A percentile compares a stretch with the other conserved stretches of the same genome.
These are phyloP conservation scores for Malurus cyaneus DNA, from an alignment of 2,113 vertebrate genomes.

Conservation along the genomic window DNA sequence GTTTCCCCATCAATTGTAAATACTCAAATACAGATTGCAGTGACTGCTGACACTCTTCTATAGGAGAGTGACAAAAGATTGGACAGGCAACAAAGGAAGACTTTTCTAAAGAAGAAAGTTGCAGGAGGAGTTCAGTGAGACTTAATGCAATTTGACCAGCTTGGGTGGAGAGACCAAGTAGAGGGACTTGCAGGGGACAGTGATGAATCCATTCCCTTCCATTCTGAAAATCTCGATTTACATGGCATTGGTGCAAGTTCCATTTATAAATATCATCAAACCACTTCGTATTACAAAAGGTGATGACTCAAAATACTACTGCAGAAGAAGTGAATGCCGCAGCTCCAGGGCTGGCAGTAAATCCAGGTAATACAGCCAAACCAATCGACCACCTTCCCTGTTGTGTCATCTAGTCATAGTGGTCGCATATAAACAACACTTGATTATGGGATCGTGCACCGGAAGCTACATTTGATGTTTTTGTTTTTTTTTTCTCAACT, in stretches of 20 bases:
- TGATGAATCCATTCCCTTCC: background rate
- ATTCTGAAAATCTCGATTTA: background rate
- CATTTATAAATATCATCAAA: background rate
- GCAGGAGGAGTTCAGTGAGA: background rate
- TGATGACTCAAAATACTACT: background rate
- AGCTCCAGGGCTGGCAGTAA: background rate
- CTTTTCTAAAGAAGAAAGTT: background rate
- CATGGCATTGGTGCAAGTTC: background rate
- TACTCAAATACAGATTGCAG: constrained; percentile 6
- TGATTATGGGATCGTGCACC: no score
- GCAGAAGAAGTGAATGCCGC: background rate
- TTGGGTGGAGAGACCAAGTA: background rate
- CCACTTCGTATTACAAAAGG: background rate
- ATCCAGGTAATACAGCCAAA: background rate
- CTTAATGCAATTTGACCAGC: background rate
- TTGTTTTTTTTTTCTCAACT: background rate
- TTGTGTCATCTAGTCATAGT: fast-evolving
- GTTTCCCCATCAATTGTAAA: constrained; percentile 44
- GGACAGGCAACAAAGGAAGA: background rate
- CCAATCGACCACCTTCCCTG: fast-evolving
- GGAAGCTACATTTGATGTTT: fast-evolving
- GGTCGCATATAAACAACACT: background rate
- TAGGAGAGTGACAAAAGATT: background rate
- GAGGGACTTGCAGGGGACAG: background rate
- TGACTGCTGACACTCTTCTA: background rate